Base-by-base conservation (phyloP, 2,888 invertebrate species). In the Drosophila sordidula region DNA sequence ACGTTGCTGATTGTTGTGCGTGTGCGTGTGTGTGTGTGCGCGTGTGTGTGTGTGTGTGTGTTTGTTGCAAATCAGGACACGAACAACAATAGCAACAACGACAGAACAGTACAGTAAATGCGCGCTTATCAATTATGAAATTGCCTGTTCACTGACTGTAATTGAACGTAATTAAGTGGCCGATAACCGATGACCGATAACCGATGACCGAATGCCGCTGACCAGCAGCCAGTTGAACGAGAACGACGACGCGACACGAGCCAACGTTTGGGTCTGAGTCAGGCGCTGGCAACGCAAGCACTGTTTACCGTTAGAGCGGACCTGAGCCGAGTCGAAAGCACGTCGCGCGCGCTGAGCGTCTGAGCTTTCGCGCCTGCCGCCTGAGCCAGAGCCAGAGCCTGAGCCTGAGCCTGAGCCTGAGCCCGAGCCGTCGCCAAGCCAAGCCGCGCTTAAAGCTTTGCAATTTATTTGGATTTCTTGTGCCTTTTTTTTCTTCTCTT, bases 191-290 rank as follows among this genome's bases (percentile, higher is more conserved):
- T 69, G 26, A 38, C 38, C 77, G 77, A 69, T 73, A 25, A 16
- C 47, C 63, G 55, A 41, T 71, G 45, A 46, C 25, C 25, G 25
- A 25, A 25, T 25, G 25, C 46, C 62, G 54, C 36, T 70, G 45
- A 46, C 41, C 65, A 26, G 54, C 54, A 34, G 39, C 36, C 32
- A 32, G 32, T 32, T 18, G 11, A 32, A 25, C 39, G 56, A 18
- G 9, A 54, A 16, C 50, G 54, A 63, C 49, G 52, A 66, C 26
- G 51, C 62, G 70, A 62, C 29, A 56, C 58, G 59, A 54, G 52
- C 49, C 49, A 54, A 73, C 71, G 72, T 61, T 46, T 65, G 72
- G 73, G 67, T 75, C 75, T 75, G 72, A 63, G 78, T 67, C 61
- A 46, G 26, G 55, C 56, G 52, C 51, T 77, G 68, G 49, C 71